Conservation (phyloP, 2,888 invertebrate genomes). For the Protonemura montana region DNA sequence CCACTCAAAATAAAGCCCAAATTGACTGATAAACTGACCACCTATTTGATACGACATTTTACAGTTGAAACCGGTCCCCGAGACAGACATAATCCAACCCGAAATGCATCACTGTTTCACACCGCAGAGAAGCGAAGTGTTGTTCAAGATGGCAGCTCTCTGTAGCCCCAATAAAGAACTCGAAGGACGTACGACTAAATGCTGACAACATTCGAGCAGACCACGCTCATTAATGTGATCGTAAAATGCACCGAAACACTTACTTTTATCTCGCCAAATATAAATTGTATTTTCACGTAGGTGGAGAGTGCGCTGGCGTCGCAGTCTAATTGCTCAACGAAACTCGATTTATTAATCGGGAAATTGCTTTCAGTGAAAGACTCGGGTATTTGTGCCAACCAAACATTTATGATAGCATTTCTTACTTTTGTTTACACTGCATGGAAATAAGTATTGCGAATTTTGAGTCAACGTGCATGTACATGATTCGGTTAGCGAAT, state of each 20-base stretch:
- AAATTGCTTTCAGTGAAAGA: neutral
- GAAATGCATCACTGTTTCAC: too few species aligned
- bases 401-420: neutral
- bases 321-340: neutral
- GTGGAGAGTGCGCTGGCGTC: neutral
- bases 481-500: neutral
- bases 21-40: too few species aligned
- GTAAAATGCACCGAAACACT: neutral
- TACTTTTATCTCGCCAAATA: neutral
- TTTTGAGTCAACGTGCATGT: neutral
- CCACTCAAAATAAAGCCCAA: too few species aligned
- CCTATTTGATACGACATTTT: too few species aligned
- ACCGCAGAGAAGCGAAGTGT: too few species aligned
- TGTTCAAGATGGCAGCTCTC: too few species aligned
- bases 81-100: too few species aligned
- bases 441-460: neutral
- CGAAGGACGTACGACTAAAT: neutral
- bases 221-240: neutral
- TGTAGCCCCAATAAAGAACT: neutral
- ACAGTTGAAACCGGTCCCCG: too few species aligned
- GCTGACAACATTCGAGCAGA: neutral
- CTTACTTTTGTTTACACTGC: neutral
- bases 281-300: neutral
- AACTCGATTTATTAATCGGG: neutral
- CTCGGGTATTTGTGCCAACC: neutral